Evolutionary conservation across 1,140 invertebrate genomes (phyloP).

Genomic region (Stratiolaelaps scimitus): DNA sequence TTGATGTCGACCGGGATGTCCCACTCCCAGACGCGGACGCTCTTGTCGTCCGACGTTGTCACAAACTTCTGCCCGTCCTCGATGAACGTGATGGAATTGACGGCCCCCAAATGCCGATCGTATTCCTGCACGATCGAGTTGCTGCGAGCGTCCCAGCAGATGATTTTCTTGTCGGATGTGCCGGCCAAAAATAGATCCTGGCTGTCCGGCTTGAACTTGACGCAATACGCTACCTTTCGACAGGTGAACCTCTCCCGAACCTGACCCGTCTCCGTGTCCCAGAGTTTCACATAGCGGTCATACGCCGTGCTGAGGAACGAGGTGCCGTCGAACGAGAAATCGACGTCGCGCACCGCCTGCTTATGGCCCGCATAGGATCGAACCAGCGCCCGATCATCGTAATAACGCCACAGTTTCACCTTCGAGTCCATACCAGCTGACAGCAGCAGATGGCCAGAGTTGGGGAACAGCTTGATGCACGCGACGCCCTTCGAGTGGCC

Average conservation of each 20-base stretch:
- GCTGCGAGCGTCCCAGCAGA: conserved; percentile 89
- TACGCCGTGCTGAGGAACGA: conserved; percentile 82
- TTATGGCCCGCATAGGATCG: conserved; percentile 91
- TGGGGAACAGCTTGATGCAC: conserved; percentile 87
- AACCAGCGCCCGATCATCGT: conserved; percentile 83
- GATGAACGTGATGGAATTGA: conserved; percentile 97
- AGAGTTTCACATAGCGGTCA: conserved; percentile 83
- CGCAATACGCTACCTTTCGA: conserved; percentile 88
- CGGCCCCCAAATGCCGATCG: conserved; percentile 92
- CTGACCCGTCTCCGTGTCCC: conserved; percentile 95
- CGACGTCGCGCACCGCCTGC: conserved; percentile 89
- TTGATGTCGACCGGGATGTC: conserved; percentile 99
- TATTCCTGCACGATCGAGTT: conserved; percentile 97
- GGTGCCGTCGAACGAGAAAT: conserved; percentile 86
- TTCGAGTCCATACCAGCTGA: conserved; percentile 93
- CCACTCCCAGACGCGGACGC: conserved; percentile 98
- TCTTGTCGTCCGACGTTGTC: conserved; percentile 97
- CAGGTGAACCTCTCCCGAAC: conserved; percentile 84
- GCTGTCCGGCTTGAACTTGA: conserved; percentile 97
- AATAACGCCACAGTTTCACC: conserved; percentile 98
- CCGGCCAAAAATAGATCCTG: conserved; percentile 96
- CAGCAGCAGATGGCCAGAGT: conserved; percentile 81
- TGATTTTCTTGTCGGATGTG: conserved; percentile 97
- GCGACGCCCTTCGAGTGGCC: conserved; percentile 96
- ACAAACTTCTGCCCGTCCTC: conserved; percentile 96